Base-by-base conservation (phyloP, 2,797 vertebrate genomes). In the Urophycis tenuis region DNA sequence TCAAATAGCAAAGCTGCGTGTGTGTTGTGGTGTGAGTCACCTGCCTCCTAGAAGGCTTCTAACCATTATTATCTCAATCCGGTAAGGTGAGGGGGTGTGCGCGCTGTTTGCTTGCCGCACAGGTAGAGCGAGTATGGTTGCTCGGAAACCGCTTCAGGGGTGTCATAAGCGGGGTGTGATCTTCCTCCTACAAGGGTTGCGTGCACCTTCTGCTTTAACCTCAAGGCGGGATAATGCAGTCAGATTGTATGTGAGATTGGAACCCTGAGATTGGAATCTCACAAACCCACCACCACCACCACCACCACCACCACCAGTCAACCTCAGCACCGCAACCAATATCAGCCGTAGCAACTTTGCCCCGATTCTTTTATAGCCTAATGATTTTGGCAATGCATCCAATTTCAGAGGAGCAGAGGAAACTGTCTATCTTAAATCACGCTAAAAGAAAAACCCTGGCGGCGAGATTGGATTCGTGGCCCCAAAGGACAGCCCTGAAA, bases 101-200 rank as follows among this genome's bases (percentile, higher is more conserved):
- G 41, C 19, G 31, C 36, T n/a, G 83, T 81, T 79, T 82, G 85
- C 90, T 93, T 92, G 95, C 92, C 77, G 88, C 94, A 93, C 95
- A 95, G 95, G 95, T 95, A 95, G 93, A 95, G 93, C 95, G 90
- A 91, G 95, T 95, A 94, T 92, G 90, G 95, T 94, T 95, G 93
- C 95, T 90, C 87, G 90, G 95, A 94, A 93, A 95, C 93, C 91
- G 93, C 94, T 93, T 92, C 86, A 92, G 89, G 93, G 93, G 88
- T 93, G 93, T 91, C 93, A 88, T 86, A 92, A 92, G 92, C 90
- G 94, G 93, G 91, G 92, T 91, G 92, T 91, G 90, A 92, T 89
- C 91, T 86, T 60, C 78, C 80, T 77, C 83, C 86, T 82, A 82
- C 84, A 82, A 80, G 82, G 77, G 49, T 81, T 85, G 80, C 64